Base-by-base conservation (phyloP, 2,888 invertebrate genomes). In the Noctua comes region DNA sequence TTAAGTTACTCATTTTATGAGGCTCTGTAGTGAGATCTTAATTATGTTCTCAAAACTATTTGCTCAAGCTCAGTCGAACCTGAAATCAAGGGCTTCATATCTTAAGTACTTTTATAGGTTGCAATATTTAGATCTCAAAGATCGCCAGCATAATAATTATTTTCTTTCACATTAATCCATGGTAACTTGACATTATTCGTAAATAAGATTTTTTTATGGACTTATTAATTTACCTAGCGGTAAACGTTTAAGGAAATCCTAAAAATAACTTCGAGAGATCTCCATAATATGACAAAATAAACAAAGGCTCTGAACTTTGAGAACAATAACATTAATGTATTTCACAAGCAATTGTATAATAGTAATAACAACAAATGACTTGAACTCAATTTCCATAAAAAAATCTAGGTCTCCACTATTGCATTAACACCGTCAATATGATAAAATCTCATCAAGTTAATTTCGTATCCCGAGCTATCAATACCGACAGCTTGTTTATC, bases 401-500 rank as follows among this genome's bases (percentile, higher is more conserved):
- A 21, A 68, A 36, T 31, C 51, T 80, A 80, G 43, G 80, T 73
- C 51, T 72, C n/a, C 7, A 54, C 65, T 31, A 62, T 59, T 21
- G 43, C 59, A 71, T 71, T 70, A 69, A 43, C 57, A 70, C 66
- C 59, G 36, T 51, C 74, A 54, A 57, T 73, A 40, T 72, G 18
- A 71, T 65, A 54, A 79, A 79, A 77, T 65, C 78, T 77, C 62
- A 73, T 79, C 43, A 76, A 77, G 79, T 84, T 80, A 72, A 79
- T 82, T 79, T 76, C 24, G 40, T 83, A 73, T 73, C 72, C 82
- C 77, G 70, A 85, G 82, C 74, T 78, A 86, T 82, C 77, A 83
- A 76, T 81, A 86, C 87, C 83, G 88, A 89, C 89, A 89, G 90
- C 88, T 88, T 89, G 90, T 89, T 90, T 90, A 91, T 89, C 87